Base-by-base conservation (phyloP, 2,113 vertebrate genomes). In the Orcinus orca region DNA sequence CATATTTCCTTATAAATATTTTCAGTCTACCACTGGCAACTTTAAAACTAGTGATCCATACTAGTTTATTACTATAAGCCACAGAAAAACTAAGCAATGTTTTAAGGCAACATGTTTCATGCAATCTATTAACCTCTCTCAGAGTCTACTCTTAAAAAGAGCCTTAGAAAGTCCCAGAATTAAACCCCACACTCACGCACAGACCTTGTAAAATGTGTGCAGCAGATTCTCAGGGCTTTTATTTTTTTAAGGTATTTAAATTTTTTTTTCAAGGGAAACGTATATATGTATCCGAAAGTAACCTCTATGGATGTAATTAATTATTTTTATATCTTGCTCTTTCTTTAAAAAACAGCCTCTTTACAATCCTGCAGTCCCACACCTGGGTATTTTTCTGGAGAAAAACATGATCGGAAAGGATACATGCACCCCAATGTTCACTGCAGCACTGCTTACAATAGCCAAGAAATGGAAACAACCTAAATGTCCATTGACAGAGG, bases 1-100 rank as follows among this genome's bases (percentile, higher is more conserved):
- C 21, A 25, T 31, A 83, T 58, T 97, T 97, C 41, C 76, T 88
- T 83, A 58, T 14, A 90, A 74, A 70, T 90, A 81, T 62, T 93
- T 93, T 67, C 67, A 53, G 47, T 41, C n/a, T 81, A 50, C 50
- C 9, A 53, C 47, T 14, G n/a, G 65, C 20, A 53, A 67, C 38
- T 74, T 60, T 86, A 71, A 62, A 84, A 36, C 25, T 70, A 76
- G 18, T 60, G 53, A 80, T 60, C 26, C 80, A 33, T 5, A 89
- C 50, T 26, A 8, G 18, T 58, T 87, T 68, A 74, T 76, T 90
- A 38, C 77, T n/a, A 81, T 36, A 71, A 93, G 23, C 44, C 33
- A n/a, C 44, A 83, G 68, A 87, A 86, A 77, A 83, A 3, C 33
- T 50, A 90, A 71, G n/a, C 31, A 38, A 33, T 63, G 76, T 79